These are phyloP conservation scores for Euspilapteryx auroguttella DNA, from an alignment of 2,888 invertebrate genomes.

Conservation along the genomic window DNA sequence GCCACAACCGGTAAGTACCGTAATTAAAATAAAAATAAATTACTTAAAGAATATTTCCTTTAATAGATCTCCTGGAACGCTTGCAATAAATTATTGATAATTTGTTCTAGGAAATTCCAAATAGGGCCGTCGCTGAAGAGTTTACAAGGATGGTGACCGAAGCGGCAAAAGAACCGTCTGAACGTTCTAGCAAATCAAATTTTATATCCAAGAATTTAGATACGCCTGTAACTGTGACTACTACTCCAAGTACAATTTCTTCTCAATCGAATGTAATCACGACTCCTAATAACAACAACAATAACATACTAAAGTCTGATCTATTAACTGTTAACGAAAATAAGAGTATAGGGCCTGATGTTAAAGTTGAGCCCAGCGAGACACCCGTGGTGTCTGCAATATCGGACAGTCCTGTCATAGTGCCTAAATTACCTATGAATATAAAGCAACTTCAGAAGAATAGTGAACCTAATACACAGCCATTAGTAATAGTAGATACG, in stretches of 20 bases:
- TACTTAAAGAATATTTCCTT: no score
- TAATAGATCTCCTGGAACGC: no score
- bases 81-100: no score
- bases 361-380: conserved; percentile 32
- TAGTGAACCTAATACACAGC: conserved; percentile 28
- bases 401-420: conserved; percentile 68
- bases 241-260: conserved; percentile 26
- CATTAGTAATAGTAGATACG: conserved; percentile 36
- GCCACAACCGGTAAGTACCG: conserved; percentile 50
- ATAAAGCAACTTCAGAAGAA: conserved; percentile 37
- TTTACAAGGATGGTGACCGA: conserved; percentile 51
- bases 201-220: conserved; percentile 27
- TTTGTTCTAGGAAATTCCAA: conserved; percentile 20
- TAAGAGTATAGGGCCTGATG: conserved; percentile 37
- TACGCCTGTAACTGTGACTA: conserved; percentile 23
- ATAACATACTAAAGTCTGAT: conserved; percentile 48
- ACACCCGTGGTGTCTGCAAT: conserved; percentile 73
- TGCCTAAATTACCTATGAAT: conserved; percentile 54
- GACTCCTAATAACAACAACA: conserved; percentile 43
- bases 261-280: conserved; percentile 39
- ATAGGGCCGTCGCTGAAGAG: conserved; percentile 41
- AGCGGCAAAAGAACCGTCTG: conserved; percentile 37
- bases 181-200: conserved; percentile 26
- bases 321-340: conserved; percentile 40
- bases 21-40: no score